Percentiles rank a stretch among this genome's conserved stretches.
phyloP scores from a whole-genome alignment of 2,797 vertebrate species.

The Tapera naevia region DNA sequence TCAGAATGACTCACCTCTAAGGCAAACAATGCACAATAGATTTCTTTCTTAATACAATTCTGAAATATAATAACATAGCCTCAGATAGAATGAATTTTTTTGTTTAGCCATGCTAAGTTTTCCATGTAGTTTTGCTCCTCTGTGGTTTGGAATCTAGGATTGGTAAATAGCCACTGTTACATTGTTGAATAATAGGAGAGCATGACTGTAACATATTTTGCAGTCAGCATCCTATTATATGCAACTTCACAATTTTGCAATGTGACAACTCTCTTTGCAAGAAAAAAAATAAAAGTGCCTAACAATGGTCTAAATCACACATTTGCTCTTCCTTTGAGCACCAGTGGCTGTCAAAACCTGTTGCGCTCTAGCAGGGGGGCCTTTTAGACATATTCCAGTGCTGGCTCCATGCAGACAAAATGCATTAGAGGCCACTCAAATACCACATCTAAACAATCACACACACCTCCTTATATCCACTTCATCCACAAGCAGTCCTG shows the following conservation, averaged over 20 bases:
- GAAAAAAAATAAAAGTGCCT: neutral
- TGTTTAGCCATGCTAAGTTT: neutral
- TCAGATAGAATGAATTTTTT: neutral
- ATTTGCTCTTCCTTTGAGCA: neutral
- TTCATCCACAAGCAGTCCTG: neutral
- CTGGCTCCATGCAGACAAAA: constrained; percentile 47
- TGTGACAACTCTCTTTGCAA: neutral
- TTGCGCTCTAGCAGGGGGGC: constrained; percentile 27
- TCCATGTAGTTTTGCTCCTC: neutral
- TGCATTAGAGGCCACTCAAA: constrained; percentile 32
- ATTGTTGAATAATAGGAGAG: neutral
- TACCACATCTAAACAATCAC: neutral
- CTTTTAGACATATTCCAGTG: constrained; percentile 28
- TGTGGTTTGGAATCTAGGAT: neutral
- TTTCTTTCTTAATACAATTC: neutral
- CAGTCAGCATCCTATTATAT: neutral
- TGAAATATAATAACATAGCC: neutral
- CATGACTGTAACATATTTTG: neutral
- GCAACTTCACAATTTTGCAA: neutral
- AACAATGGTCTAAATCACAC: constrained; percentile 26
- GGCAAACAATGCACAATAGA: neutral
- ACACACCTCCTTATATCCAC: neutral
- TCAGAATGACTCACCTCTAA: neutral
- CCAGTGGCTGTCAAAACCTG: constrained; percentile 21
- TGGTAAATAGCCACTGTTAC: neutral